Base-by-base conservation (phyloP, 2,888 invertebrate genomes). In the Acheta domesticus region DNA sequence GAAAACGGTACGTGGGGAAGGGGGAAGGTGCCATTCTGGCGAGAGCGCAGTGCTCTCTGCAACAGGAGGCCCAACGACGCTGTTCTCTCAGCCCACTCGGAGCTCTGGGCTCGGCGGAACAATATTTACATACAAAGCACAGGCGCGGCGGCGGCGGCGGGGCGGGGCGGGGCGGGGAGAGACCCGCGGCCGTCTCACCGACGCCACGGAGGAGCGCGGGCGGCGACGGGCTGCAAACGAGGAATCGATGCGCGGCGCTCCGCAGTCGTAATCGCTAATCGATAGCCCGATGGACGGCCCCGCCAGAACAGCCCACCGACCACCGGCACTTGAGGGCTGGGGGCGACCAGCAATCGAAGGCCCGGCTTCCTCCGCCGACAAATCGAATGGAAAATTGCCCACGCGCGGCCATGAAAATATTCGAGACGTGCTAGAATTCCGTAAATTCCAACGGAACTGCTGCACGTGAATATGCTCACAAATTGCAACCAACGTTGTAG, bases 31-130 rank as follows among this genome's bases (percentile, higher is more conserved):
- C 36, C 36, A 36, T 36, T 36, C 14, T n/a, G 62, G 16, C 16
- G 16, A 62, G 5, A 62, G 14, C 14, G 62, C 14, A 14, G 62
- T n/a, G 62, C 14, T 14, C 62, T 14, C n/a, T 62, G n/a, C 14
- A 19, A 19, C 16, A 62, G n/a, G 62, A 14, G 62, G 16, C 1
- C 16, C 62, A 14, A 19, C 62, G 16, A 19, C 62, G n/a, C 62
- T 19, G 62, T 62, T 19, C 62, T 62, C 62, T 62, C 62, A 4
- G 14, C 62, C 19, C 62, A 62, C n/a, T n/a, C 14, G 14, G 62
- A 62, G 62, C 62, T 19, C n/a, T 62, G 62, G 62, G 62, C 62
- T 62, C n/a, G 62, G 62, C 62, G 62, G 14, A 62, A 62, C 62
- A 36, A 36, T 62, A 62, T 62, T 62, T 62, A 62, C 62, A 62